A percentile compares a stretch with the other conserved stretches of the same genome.
phyloP scores from a whole-genome alignment of 2,113 vertebrate species.

The Petaurus breviceps region DNA sequence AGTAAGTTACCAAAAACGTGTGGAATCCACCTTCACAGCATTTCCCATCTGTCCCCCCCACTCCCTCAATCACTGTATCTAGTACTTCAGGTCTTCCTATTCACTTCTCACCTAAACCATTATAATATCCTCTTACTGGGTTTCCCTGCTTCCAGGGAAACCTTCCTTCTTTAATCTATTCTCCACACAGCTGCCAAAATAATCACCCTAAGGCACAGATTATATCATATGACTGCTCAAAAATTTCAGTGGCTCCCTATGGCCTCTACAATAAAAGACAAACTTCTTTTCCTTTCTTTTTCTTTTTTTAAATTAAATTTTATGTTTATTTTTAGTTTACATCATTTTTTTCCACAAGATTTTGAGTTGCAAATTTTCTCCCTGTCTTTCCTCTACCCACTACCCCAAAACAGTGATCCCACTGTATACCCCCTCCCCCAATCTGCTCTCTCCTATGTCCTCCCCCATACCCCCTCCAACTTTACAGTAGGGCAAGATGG shows the following conservation, averaged over 20 bases:
- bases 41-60: neutral
- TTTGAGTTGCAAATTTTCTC: no score
- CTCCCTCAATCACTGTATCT: neutral
- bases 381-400: no score
- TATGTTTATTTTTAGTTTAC: no score
- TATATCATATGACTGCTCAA: neutral
- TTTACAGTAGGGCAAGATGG: no score
- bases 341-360: no score
- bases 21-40: neutral
- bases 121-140: neutral
- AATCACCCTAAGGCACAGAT: neutral
- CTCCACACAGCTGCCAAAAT: neutral
- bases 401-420: no score
- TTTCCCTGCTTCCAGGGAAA: neutral
- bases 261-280: neutral
- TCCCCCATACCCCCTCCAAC: no score
- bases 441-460: no score
- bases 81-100: neutral
- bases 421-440: no score
- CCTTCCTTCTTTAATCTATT: neutral
- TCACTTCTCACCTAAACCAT: neutral
- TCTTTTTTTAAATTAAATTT: no score
- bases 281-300: neutral
- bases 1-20: neutral
- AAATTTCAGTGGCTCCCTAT: neutral